phyloP scores from a whole-genome alignment of 2,113 vertebrate species.

The Rynchops niger region DNA sequence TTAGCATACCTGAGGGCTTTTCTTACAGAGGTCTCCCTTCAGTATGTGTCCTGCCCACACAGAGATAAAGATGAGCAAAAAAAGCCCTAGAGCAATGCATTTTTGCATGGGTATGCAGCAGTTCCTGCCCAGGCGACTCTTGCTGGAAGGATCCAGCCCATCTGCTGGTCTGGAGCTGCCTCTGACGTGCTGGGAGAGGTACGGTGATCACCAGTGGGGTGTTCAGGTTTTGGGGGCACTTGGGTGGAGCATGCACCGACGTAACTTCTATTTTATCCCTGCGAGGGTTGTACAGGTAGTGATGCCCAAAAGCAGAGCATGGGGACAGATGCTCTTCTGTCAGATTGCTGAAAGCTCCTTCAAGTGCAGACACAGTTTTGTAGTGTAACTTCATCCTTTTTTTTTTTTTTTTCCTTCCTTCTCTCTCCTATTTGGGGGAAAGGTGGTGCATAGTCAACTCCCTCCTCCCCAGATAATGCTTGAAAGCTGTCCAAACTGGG shows the following conservation, averaged over 20 bases:
- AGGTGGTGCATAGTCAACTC: neutral
- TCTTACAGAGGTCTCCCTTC: neutral
- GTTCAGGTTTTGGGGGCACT: neutral
- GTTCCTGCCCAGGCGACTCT: slow-evolving; percentile 39
- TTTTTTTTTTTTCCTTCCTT: neutral
- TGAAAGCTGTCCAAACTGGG: neutral
- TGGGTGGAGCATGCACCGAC: neutral
- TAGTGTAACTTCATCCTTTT: neutral
- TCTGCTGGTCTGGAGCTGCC: neutral
- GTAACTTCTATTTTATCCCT: neutral
- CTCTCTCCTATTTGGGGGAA: neutral
- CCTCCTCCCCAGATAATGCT: neutral
- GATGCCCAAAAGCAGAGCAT: neutral
- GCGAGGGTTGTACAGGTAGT: neutral
- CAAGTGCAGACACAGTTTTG: neutral
- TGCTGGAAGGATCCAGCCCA: slow-evolving; percentile 8
- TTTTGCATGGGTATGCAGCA: slow-evolving; percentile 63
- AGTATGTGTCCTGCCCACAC: neutral
- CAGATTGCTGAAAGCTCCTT: neutral
- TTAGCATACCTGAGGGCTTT: slow-evolving; percentile 25
- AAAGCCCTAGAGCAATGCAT: slow-evolving; percentile 36
- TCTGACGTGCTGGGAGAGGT: neutral
- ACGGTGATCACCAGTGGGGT: neutral
- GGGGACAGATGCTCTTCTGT: neutral
- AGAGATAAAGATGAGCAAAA: slow-evolving; percentile 34